Evolutionary conservation across 2,888 invertebrate species (phyloP), one percentile per base, ranked within the genome.

Genomic region (Macrophya alboannulata): DNA sequence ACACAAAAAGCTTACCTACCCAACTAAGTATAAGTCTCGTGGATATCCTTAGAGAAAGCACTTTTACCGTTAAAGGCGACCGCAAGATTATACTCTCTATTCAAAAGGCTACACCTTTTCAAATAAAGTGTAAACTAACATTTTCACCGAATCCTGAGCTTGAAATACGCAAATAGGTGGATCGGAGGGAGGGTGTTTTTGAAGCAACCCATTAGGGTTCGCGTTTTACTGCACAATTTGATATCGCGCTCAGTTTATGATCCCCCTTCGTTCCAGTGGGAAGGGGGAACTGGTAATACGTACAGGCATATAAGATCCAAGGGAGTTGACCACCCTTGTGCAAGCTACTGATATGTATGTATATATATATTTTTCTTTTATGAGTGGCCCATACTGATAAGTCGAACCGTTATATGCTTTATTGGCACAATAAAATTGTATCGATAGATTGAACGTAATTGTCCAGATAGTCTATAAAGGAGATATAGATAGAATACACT

Each of bases 321-420:
- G 25, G 59, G 74, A 84, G 74, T 84, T 74, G 72, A 76, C 72
- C 72, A 43, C 43, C 59, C 43, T 74, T 55, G 55, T 43, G 59
- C 74, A 37, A 84, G 59, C 40, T 74, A 62, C 74, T 84, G 84
- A 84, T 84, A 84, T 59, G 3, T 31, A 31, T 31, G 31, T 31
- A 31, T n/a, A n/a, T n/a, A n/a, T n/a, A n/a, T n/a, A n/a, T n/a
- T n/a, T n/a, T 25, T 72, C 59, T 72, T 84, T 74, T 84, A 84
- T 74, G 84, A 84, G 74, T 84, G 43, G 72, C 74, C 74, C 40
- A 84, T 55, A 31, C 84, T 84, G 84, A 84, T 84, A 84, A 84
- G 55, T 84, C 74, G 21, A 76, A 74, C 45, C 74, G 84, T 72
- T 59, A 59, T 59, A 59, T 84, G 59, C 43, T 84, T 74, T 84